Conservation (phyloP, 2,888 invertebrate species). For the Rhimphoctona megacephalus region DNA sequence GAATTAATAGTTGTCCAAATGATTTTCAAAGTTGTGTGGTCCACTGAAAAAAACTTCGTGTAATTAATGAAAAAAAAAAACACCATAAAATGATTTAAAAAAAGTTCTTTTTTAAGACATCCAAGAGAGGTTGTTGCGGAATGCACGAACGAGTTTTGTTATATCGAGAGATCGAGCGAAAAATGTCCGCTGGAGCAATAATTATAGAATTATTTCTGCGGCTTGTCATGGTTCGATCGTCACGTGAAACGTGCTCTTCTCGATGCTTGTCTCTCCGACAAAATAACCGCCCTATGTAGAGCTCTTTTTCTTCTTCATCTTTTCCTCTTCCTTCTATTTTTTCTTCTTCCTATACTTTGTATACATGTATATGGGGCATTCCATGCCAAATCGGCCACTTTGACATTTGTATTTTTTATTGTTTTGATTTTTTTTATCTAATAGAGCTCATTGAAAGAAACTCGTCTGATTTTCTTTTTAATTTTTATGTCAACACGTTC, state of each 20-base stretch:
- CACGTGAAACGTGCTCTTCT: slow-evolving; percentile 56
- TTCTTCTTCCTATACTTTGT: slow-evolving; percentile 10
- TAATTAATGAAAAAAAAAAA: not conserved
- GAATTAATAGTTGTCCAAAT: not conserved
- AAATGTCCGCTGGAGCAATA: slow-evolving; percentile 47
- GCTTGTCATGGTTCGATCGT: slow-evolving; percentile 62
- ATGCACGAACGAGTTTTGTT: slow-evolving; percentile 37
- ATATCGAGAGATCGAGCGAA: slow-evolving; percentile 34
- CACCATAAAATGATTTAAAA: no score
- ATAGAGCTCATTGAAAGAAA: no score
- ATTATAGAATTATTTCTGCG: slow-evolving; percentile 65
- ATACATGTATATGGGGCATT: no score
- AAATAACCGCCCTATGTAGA: slow-evolving; percentile 51
- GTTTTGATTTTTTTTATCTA: no score
- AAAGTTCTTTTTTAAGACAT: not conserved
- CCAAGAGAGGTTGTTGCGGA: not conserved
- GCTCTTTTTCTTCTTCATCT: slow-evolving; percentile 26
- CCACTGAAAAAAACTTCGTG: not conserved
- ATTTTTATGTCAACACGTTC: no score
- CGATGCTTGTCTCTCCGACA: slow-evolving; percentile 22
- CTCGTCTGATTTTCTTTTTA: no score
- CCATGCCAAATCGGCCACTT: no score
- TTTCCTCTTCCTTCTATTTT: slow-evolving; percentile 48
- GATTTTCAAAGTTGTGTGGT: not conserved
- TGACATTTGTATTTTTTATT: no score